phyloP scores from a whole-genome alignment of 2,888 invertebrate species.

The Cephus pulcher region DNA sequence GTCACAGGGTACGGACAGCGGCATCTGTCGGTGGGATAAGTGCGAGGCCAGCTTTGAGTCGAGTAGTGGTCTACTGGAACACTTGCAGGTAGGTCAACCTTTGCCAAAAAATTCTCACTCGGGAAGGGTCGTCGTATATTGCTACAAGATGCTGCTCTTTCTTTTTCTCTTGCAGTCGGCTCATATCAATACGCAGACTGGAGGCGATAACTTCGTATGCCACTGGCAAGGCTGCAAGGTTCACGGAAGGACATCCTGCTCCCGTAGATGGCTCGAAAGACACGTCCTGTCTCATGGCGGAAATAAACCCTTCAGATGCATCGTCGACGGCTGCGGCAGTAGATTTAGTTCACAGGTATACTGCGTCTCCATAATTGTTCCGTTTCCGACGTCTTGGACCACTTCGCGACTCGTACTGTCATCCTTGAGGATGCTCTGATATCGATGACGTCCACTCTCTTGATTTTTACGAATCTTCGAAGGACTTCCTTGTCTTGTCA shows the following conservation, averaged over 20 bases:
- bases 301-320: conserved; percentile 94
- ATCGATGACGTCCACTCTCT: not conserved
- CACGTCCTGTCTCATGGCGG: conserved; percentile 91
- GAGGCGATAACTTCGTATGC: conserved; percentile 87
- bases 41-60: conserved; percentile 84
- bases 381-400: not conserved
- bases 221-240: conserved; percentile 96
- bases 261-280: conserved; percentile 91
- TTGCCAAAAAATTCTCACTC: not conserved
- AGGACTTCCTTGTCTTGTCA: not conserved
- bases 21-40: conserved; percentile 84
- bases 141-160: not conserved
- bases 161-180: conserved; percentile 71
- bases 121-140: not conserved
- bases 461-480: not conserved
- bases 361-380: conserved; percentile 29
- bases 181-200: conserved; percentile 88
- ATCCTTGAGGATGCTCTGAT: not conserved
- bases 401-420: not conserved
- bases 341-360: conserved; percentile 88
- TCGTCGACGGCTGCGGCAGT: conserved; percentile 92
- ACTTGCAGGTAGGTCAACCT: conserved; percentile 77
- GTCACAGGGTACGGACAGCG: conserved; percentile 65
- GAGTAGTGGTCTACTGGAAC: conserved; percentile 85
- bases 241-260: conserved; percentile 91